Evolutionary conservation across 2,888 invertebrate genomes (phyloP).

Genomic region (Siphonodentalium dalli): DNA sequence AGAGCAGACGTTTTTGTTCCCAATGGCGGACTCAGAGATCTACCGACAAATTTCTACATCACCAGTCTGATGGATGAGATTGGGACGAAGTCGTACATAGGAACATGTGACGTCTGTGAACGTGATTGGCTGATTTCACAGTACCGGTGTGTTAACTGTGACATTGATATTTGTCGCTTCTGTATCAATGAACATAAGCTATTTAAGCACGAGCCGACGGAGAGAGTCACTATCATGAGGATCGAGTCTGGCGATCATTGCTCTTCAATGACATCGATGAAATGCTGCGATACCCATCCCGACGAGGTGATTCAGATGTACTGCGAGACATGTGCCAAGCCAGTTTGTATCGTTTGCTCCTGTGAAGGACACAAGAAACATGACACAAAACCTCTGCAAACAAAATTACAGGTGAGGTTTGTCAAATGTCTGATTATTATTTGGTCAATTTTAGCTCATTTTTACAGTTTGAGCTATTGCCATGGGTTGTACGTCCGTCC

Average conservation of each 20-base stretch:
- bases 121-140: slow-evolving; percentile 47
- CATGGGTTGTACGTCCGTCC: too few relatives aligned
- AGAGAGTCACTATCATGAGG: slow-evolving; percentile 40
- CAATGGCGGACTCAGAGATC: slow-evolving; percentile 45
- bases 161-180: slow-evolving; percentile 51
- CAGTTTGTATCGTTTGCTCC: slow-evolving; percentile 47
- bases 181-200: slow-evolving; percentile 53
- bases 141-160: slow-evolving; percentile 52
- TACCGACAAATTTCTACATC: slow-evolving; percentile 55
- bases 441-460: too few relatives aligned
- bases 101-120: slow-evolving; percentile 48
- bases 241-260: slow-evolving; percentile 43
- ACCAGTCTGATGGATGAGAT: slow-evolving; percentile 53
- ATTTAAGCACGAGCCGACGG: slow-evolving; percentile 36
- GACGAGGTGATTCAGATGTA: slow-evolving; percentile 47
- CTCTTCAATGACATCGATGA: slow-evolving; percentile 33
- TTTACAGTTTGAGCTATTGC: too few relatives aligned
- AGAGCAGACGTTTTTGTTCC: slow-evolving; percentile 47
- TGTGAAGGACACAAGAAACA: slow-evolving; percentile 46
- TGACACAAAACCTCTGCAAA: slow-evolving; percentile 39
- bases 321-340: slow-evolving; percentile 42
- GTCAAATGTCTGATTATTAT: too few relatives aligned
- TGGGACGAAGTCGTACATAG: slow-evolving; percentile 41
- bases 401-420: too few relatives aligned
- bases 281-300: slow-evolving; percentile 34